phyloP scores from a whole-genome alignment of 2,797 vertebrate genomes.

The Corythornis leucogaster region DNA sequence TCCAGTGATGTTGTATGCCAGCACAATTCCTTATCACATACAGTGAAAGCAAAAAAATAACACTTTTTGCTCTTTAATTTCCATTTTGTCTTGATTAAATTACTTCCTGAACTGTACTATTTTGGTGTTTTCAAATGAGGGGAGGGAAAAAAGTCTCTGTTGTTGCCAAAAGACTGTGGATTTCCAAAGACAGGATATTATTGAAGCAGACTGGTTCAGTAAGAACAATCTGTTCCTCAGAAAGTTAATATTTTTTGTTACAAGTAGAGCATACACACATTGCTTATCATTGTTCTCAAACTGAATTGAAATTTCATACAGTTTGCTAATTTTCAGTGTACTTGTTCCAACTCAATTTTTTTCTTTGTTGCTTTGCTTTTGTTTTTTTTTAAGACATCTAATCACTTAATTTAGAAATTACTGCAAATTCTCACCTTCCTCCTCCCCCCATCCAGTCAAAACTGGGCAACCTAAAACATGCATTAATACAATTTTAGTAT shows the following conservation, averaged over 20 bases:
- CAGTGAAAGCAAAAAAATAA: background rate
- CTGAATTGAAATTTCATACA: background rate
- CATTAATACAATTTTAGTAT: background rate
- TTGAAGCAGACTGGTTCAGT: background rate
- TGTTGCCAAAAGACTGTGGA: background rate
- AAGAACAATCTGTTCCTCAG: background rate
- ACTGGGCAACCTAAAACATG: background rate
- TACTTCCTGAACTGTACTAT: background rate
- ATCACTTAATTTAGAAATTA: background rate
- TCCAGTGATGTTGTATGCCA: background rate
- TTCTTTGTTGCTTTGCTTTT: background rate
- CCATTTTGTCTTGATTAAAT: background rate
- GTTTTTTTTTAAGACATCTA: background rate
- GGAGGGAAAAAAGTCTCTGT: background rate
- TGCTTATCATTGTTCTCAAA: background rate
- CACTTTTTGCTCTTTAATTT: background rate
- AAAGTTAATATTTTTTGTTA: background rate
- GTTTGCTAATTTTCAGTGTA: background rate
- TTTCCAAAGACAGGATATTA: background rate
- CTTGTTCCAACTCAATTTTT: background rate
- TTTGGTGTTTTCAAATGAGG: background rate
- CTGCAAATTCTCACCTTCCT: background rate
- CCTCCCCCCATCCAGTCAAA: background rate
- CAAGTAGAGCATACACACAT: background rate
- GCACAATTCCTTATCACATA: background rate